Evolutionary conservation across 1,140 invertebrate species (phyloP).

Genomic region (Apocrypta bakeri): DNA sequence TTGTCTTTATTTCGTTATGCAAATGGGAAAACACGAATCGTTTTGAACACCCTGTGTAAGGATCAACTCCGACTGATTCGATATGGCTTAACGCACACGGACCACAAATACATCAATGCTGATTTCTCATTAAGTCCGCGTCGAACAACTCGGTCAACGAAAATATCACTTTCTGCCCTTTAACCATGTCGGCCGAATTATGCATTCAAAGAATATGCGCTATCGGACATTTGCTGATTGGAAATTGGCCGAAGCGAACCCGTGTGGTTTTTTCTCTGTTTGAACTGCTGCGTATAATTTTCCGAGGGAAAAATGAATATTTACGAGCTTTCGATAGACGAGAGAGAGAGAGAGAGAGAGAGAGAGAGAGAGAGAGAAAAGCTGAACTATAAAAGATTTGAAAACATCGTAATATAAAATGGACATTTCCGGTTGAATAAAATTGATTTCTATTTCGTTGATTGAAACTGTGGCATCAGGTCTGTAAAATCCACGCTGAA

Average conservation of each 20-base stretch:
- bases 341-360: too few species aligned
- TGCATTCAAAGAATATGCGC: conserved; percentile 5
- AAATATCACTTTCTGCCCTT: conserved; percentile 2
- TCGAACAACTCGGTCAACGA: background rate
- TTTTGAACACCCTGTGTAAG: background rate
- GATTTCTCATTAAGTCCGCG: conserved; percentile 13
- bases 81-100: background rate
- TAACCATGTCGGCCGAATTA: conserved; percentile 10
- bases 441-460: too few species aligned
- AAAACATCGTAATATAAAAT: too few species aligned
- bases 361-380: too few species aligned
- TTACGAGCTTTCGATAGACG: background rate
- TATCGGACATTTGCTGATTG: conserved; percentile 15
- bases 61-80: background rate
- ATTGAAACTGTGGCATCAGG: too few species aligned
- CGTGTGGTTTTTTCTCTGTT: background rate
- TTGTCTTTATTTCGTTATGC: too few species aligned
- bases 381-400: too few species aligned
- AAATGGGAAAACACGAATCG: background rate
- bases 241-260: conserved; percentile 13
- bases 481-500: too few species aligned
- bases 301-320: conserved; percentile 28
- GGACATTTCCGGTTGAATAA: too few species aligned
- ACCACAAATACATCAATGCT: background rate
- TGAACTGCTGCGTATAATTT: conserved; percentile 19